Evolutionary conservation across 2,797 vertebrate species (phyloP), one percentile per base, ranked within the genome.

Genomic region (Emys orbicularis): DNA sequence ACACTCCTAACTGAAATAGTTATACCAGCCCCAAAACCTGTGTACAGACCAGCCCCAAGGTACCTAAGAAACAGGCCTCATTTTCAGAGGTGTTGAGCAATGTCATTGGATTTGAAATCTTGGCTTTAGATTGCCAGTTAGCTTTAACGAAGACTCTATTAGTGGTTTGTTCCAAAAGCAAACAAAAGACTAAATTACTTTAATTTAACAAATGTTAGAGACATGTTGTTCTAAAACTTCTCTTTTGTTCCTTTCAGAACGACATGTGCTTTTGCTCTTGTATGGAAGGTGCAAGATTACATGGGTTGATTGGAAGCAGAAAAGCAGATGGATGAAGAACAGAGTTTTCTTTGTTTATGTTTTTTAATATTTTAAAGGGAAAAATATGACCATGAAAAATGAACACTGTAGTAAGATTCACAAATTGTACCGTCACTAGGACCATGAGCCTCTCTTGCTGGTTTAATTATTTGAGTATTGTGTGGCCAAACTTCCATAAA

Each of bases 161-260:
- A 41, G 21, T 37, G 37, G 8, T 79, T 87, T 47, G 10, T 72
- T 84, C 79, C 54, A 49, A 85, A 81, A 83, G 59, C 27, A 91
- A 10, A 84, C 10, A 0, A 0, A 82, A 92, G 29, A 86, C 18
- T 5, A 86, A 54, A 77, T 31, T 2, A 54, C 16, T 88, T 21
- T 77, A 50, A 92, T 54, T 3, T 5, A 79, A 31, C 37, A 76
- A 27, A 76, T 44, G 25, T 76, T 76, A 21, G 49, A 84, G 44
- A 21, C 0, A 0, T 34, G 6, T 18, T 84, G 74, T 76, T 76
- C 74, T 57, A 27, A 93, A 95, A 7, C 2, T 19, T n/a, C 10
- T 72, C 80, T 91, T 83, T 90, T 77, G 86, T 72, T 85, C n/a
- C 53, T 74, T 89, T 85, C 53, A 85, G 61, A 90, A 37, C 49